Conservation (phyloP, 2,888 invertebrate species). For the Drosophila monieri region DNA sequence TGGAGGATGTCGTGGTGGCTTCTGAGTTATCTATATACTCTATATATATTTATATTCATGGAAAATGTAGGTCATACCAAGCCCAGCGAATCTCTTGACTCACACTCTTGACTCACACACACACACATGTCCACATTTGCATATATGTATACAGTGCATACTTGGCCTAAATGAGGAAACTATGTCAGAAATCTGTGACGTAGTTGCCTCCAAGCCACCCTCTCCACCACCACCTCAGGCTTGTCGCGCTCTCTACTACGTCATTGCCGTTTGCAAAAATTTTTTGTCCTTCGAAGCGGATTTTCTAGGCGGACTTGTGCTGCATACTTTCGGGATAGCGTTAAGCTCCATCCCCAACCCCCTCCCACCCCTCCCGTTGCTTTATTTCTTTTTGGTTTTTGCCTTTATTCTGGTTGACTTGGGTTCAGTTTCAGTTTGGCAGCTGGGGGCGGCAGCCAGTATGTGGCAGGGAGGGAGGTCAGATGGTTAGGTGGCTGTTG, state of each 20-base stretch:
- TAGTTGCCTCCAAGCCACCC: constrained; percentile 25
- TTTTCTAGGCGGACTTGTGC: constrained; percentile 20
- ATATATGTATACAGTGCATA: constrained; percentile 26
- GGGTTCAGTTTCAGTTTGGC: constrained; percentile 17
- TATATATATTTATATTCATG: constrained; percentile 27
- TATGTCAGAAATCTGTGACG: constrained; percentile 68
- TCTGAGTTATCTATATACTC: constrained; percentile 21
- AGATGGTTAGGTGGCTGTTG: constrained; percentile 48
- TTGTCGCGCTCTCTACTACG: constrained; percentile 19
- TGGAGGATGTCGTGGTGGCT: constrained; percentile 21
- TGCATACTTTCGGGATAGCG: constrained; percentile 59
- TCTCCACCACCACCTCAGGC: constrained; percentile 12
- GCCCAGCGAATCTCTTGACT: constrained; percentile 19
- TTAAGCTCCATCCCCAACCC: no score
- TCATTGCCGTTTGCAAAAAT: constrained; percentile 43
- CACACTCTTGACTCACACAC: constrained; percentile 20
- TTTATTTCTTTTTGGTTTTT: no score
- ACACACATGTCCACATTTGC: neutral
- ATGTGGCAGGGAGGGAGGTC: neutral
- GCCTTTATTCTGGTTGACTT: constrained; percentile 13
- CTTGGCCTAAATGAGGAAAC: constrained; percentile 65
- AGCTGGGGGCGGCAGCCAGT: neutral
- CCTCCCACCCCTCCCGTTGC: no score
- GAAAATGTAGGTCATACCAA: constrained; percentile 33
- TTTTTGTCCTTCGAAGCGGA: constrained; percentile 35